phyloP scores from a whole-genome alignment of 2,797 vertebrate species.

The Tragelaphus eurycerus region DNA sequence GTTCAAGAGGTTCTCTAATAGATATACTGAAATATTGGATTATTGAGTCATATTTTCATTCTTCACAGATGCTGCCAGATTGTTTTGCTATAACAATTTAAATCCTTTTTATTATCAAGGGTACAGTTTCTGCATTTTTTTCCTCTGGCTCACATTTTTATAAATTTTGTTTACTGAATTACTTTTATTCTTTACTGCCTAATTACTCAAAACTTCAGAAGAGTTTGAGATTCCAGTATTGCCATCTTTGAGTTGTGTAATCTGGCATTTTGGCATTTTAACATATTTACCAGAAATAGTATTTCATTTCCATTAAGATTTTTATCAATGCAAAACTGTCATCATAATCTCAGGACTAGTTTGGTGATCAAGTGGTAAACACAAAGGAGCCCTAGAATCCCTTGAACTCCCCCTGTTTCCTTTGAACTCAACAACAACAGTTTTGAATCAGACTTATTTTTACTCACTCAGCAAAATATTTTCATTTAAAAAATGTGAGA shows the following conservation, averaged over 20 bases:
- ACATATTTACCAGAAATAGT: not conserved
- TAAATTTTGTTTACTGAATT: not conserved
- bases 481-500: not conserved
- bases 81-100: constrained; percentile 5
- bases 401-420: not conserved
- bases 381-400: not conserved
- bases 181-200: not conserved
- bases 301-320: constrained; percentile 1
- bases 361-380: not conserved
- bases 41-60: not conserved
- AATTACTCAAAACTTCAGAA: not conserved
- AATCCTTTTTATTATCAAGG: not conserved
- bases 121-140: not conserved
- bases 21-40: not conserved
- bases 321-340: not conserved
- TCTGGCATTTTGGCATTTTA: not conserved
- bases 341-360: not conserved
- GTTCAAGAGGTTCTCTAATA: not conserved
- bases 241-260: not conserved
- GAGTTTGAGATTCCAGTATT: not conserved
- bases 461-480: constrained; percentile 24
- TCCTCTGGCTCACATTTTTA: not conserved
- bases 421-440: not conserved
- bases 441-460: constrained; percentile 21
- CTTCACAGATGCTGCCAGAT: not conserved